Base-by-base conservation (phyloP, 1,140 invertebrate species). In the Choristoneura fumiferana region DNA sequence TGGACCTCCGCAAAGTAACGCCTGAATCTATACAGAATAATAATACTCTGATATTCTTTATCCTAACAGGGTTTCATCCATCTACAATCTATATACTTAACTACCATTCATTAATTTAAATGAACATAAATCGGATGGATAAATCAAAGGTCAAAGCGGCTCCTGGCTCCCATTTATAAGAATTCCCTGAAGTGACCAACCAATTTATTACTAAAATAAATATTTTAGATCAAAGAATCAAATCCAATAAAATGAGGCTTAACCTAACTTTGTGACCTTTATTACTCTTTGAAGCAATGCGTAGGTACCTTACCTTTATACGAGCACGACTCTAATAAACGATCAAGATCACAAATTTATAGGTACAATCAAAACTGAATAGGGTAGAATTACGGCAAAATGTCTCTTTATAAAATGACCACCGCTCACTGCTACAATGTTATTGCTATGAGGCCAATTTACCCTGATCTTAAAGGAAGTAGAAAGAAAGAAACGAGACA, bases 311-410 rank as follows among this genome's bases (percentile, higher is more conserved):
- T 49, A 49, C 14, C 43, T 22, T 49, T 49, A 33, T 49, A 68
- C 33, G 22, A 53, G 18, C 22, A 68, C 33, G 22, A 53, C 12
- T 57, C 14, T 18, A 57, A 67, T 53, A 65, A 68, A 65, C 61
- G 65, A 58, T 57, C 54, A 55, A 18, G 14, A 40, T 22, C 39
- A 43, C 14, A 62, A 62, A 68, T 68, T 62, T 60, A 72, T 72
- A 43, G 69, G 57, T 57, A 29, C 59, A 72, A 72, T 75, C 63
- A 63, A 67, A 72, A 61, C 37, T 60, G 65, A 66, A 75, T 68
- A 69, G 69, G 65, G 58, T 63, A 10, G 18, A n/a, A 17, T 49
- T 71, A 65, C 45, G 43, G 34, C 45, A 66, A 67, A 67, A n/a
- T n/a, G n/a, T 63, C 64, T 65, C 60, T 69, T 62, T 63, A 38